These are phyloP conservation scores for Petrocephalus schoutedeni DNA, from an alignment of 2,797 vertebrate species.

Conservation along the genomic window DNA sequence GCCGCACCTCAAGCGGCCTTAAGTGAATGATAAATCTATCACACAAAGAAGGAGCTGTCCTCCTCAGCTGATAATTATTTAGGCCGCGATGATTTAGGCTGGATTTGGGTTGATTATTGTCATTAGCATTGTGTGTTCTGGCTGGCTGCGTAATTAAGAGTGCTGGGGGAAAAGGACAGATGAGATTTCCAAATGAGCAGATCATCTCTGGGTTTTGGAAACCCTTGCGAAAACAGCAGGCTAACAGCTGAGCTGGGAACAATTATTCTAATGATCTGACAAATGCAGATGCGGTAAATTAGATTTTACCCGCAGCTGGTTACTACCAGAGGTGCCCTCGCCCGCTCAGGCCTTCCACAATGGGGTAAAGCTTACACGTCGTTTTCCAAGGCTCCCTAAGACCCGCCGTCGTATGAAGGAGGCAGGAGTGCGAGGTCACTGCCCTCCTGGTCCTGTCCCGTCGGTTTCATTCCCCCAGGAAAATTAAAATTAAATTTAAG, in stretches of 20 bases:
- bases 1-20: constrained; percentile 65
- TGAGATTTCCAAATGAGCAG: constrained; percentile 81
- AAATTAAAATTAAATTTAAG: background rate
- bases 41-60: constrained; percentile 61
- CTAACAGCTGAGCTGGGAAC: constrained; percentile 94
- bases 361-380: constrained; percentile 22
- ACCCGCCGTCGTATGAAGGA: background rate
- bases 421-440: background rate
- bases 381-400: constrained; percentile 19
- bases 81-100: constrained; percentile 91
- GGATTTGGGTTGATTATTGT: constrained; percentile 96
- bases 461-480: background rate
- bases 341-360: constrained; percentile 52
- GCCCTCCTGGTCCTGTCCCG: background rate
- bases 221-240: constrained; percentile 85
- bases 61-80: constrained; percentile 84
- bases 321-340: constrained; percentile 58
- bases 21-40: constrained; percentile 55
- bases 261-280: constrained; percentile 98
- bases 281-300: constrained; percentile 90
- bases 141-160: constrained; percentile 84
- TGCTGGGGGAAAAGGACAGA: constrained; percentile 60
- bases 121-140: constrained; percentile 91
- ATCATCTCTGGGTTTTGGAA: constrained; percentile 84
- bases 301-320: constrained; percentile 82